Conservation (phyloP, 2,797 vertebrate genomes). For the Balearica regulorum region DNA sequence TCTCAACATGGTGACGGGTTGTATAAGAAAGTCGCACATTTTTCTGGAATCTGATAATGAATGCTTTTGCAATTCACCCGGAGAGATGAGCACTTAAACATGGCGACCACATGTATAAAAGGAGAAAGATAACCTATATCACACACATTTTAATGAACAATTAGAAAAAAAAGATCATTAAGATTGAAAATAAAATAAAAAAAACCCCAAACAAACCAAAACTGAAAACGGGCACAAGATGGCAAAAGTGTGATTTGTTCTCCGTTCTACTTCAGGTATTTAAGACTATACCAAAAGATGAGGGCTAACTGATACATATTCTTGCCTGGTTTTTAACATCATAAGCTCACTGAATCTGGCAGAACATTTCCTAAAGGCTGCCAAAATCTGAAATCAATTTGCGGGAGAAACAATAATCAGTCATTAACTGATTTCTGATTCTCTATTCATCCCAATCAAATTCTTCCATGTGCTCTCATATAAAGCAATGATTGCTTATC, state of each 20-base stretch:
- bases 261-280: not conserved
- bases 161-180: not conserved
- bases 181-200: not conserved
- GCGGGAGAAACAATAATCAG: conserved; percentile 60
- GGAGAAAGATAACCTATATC: fast-evolving
- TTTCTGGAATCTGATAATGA: not conserved
- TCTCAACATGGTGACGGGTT: not conserved
- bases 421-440: conserved; percentile 71
- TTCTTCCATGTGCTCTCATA: not conserved
- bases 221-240: not conserved
- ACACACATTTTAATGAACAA: not conserved
- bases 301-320: conserved; percentile 1
- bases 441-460: conserved; percentile 39
- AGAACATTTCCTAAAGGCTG: conserved; percentile 22
- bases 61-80: not conserved
- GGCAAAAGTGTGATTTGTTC: not conserved
- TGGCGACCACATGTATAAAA: fast-evolving
- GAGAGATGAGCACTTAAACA: not conserved
- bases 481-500: not conserved
- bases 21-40: not conserved
- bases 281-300: not conserved
- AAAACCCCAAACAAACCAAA: not conserved
- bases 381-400: conserved; percentile 64
- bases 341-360: conserved; percentile 27
- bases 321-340: conserved; percentile 26